These are phyloP conservation scores for Drosophila rufa DNA, from an alignment of 1,140 invertebrate species.

Conservation along the genomic window DNA sequence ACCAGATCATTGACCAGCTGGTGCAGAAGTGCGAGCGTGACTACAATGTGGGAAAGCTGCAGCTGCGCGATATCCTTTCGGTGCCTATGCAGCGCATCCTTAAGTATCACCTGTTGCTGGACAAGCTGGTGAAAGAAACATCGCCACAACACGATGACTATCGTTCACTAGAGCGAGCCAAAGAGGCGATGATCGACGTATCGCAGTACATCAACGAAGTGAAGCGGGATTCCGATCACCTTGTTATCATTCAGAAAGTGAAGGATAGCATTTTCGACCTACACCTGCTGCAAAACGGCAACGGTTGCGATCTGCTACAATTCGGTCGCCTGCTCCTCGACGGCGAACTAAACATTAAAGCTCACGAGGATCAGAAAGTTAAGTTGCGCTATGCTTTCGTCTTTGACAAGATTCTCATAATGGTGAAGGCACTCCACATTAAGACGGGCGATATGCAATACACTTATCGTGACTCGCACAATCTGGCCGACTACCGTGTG, in stretches of 20 bases:
- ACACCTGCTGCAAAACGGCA: conserved; percentile 90
- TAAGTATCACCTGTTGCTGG: conserved; percentile 97
- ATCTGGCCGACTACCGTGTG: conserved; percentile 93
- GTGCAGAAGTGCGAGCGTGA: conserved; percentile 93
- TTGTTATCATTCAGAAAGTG: conserved; percentile 95
- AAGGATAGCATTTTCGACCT: conserved; percentile 94
- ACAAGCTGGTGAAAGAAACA: conserved; percentile 97
- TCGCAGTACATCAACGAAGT: conserved; percentile 99
- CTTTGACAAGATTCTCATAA: conserved; percentile 98
- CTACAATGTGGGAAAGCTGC: conserved; percentile 97
- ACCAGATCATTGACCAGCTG: conserved; percentile 80
- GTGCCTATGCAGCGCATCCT: conserved; percentile 99
- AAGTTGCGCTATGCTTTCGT: conserved; percentile 97
- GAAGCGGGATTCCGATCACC: conserved; percentile 97
- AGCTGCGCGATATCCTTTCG: conserved; percentile 96
- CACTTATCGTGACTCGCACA: conserved; percentile 94
- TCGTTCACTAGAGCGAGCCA: conserved; percentile 92
- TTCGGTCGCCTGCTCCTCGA: conserved; percentile 96
- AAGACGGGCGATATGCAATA: conserved; percentile 93
- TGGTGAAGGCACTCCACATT: conserved; percentile 95
- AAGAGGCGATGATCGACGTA: conserved; percentile 98
- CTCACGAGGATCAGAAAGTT: conserved; percentile 94
- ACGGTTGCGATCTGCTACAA: conserved; percentile 92
- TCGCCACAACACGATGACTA: conserved; percentile 94
- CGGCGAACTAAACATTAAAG: conserved; percentile 96